Base-by-base conservation (phyloP, 2,113 vertebrate genomes). In the Barnardius zonarius region DNA sequence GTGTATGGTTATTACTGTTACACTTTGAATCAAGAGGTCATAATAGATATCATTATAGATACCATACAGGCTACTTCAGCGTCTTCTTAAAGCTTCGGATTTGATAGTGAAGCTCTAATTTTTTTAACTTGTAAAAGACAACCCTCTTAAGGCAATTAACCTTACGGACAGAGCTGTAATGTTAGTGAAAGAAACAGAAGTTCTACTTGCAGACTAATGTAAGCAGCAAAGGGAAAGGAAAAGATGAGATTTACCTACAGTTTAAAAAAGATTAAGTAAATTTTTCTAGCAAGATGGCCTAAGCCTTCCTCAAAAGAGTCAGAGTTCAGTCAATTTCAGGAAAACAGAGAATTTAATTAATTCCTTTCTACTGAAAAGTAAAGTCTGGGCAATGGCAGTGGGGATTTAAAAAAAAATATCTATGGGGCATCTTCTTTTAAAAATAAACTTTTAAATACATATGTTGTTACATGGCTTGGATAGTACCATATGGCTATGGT, bases 371-470 rank as follows among this genome's bases (percentile, higher is more conserved):
- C 22, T 75, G 30, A 68, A 30, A 70, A 86, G 28, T 33, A 88
- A 83, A 12, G 48, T 84, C 63, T 15, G 5, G 35, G 19, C 24
- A 94, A 82, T 20, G 17, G 54, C 22, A 84, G 22, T 1, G 6
- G 28, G 9, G 33, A 93, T 37, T 86, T 41, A 31, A 55, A 55
- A 33, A 33, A 52, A 52, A 28, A 31, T 85, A 68, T 86, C 25
- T 59, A 90, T n/a, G 83, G 54, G 55, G 64, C 51, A 86, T 7
- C 30, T n/a, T 67, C 30, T 84, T 81, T 86, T 72, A 86, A 74
- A 84, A 88, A 70, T 67, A 52, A 72, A 90, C 64, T 51, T 94
- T 94, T 86, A 84, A 90, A 86, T 43, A 90, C 64, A 20, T 72
- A 89, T 67, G 48, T 89, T 93, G 25, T 89, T 89, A 79, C 22